Percentiles rank a stretch among this genome's conserved stretches.
phyloP scores from a whole-genome alignment of 2,888 invertebrate species.

The Thecocarcelia acutangulata region DNA sequence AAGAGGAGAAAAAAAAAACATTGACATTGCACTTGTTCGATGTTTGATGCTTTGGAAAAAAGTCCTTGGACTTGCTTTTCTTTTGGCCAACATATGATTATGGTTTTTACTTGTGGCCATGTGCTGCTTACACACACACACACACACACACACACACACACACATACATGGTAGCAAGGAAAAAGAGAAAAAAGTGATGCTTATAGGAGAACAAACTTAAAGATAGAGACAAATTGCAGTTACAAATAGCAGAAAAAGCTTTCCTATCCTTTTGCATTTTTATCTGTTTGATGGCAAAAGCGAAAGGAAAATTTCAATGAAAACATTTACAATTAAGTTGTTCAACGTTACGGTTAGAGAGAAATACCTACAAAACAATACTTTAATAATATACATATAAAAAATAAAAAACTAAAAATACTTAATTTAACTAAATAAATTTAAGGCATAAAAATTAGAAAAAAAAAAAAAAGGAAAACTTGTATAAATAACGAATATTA shows the following conservation, averaged over 20 bases:
- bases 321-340: slow-evolving; percentile 72
- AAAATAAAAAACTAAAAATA: neutral
- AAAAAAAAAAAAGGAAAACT: too few relatives aligned
- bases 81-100: neutral
- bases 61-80: slow-evolving; percentile 50
- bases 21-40: slow-evolving; percentile 67
- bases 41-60: slow-evolving; percentile 46
- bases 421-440: too few relatives aligned
- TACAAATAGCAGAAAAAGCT: slow-evolving; percentile 30
- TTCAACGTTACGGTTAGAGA: slow-evolving; percentile 71
- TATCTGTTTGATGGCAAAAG: slow-evolving; percentile 26
- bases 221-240: too few relatives aligned
- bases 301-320: slow-evolving; percentile 53
- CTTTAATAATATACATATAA: slow-evolving; percentile 12
- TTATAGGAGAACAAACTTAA: neutral
- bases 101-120: slow-evolving; percentile 23
- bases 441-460: too few relatives aligned
- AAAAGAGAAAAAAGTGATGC: slow-evolving; percentile 30
- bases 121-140: slow-evolving; percentile 5
- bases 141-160: neutral
- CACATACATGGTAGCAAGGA: neutral
- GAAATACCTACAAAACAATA: slow-evolving; percentile 38
- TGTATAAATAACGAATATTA: neutral
- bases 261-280: slow-evolving; percentile 46
- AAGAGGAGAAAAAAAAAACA: slow-evolving; percentile 29